Base-by-base conservation (phyloP, 2,888 invertebrate genomes). In the Ditylenchus weischeri region DNA sequence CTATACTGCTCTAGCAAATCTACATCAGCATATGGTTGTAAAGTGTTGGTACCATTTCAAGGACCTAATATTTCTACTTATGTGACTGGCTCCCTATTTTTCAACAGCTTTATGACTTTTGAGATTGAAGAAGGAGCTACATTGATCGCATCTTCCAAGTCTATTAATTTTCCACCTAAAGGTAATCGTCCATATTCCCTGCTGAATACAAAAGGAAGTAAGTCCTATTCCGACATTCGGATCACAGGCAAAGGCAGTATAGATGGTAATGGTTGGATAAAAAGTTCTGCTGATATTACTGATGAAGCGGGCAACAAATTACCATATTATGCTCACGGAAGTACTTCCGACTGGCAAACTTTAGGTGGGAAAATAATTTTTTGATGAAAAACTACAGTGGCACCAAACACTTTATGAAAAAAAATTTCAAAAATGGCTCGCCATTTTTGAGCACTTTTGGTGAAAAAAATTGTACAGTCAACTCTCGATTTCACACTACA, bases 251-350 rank as follows among this genome's bases (percentile, higher is more conserved):
- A 36, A 23, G 60, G 60, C 49, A 60, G 23, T 35, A 18, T 60
- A 23, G 60, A 60, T 60, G 36, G 18, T 13, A 60, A 35, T 60
- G 60, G 60, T 23, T 60, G 60, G 60, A 35, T 21, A 18, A 13
- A 7, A 23, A 15, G 35, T 18, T 23, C 29, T 15, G 35, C 36
- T 18, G 43, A 43, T 43, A 23, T 60, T 21, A 35, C 8, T 13
- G 60, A 60, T 60, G 60, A 60, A 60, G 13, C 35, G 23, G 60
- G 60, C 23, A 60, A 60, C 18, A 18, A 47, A 23, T 36, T 60
- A 5, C 29, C 60, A 18, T 7, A 23, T 29, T 60, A 29, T 60
- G 29, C 21, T 18, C 47, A 35, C 18, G 35, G 60, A 23, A 23
- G 15, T 7, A 13, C 35, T 11, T 15, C 23, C 21, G 35, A 19